Base-by-base conservation (phyloP, 2,113 vertebrate species). In the Peromyscus polionotus region DNA sequence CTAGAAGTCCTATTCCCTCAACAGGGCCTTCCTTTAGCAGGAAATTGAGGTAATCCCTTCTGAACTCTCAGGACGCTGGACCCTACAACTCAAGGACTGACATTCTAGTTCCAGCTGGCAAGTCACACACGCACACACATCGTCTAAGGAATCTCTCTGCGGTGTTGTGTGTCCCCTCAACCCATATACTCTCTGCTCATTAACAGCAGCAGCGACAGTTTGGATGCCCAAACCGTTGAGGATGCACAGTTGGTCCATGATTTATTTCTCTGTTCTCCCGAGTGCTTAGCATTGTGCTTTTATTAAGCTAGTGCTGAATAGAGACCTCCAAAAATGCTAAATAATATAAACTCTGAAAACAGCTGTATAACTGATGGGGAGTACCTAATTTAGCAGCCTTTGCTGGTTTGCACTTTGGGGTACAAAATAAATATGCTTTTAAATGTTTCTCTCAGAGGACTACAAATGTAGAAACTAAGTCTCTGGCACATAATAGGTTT, bases 291-390 rank as follows among this genome's bases (percentile, higher is more conserved):
- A 12, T 3, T 80, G 67, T 61, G 65, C 42, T 92, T 95, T 51
- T 79, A 85, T 70, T 76, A 28, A 51, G 70, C 48, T 76, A 48
- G 59, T 39, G 54, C 72, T 96, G 59, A 80, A 79, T 39, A 94
- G 57, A 87, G 31, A 92, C 88, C 75, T 83, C 33, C 28, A 17
- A 51, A 95, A 94, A 83, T 45, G 51, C 91, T 91, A 86, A 96
- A 77, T 83, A 73, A 97, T 87, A 79, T 54, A 93, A 95, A 95
- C 86, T 65, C 65, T 91, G 91, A 88, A 88, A 94, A 72, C 8
- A 45, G 33, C 63, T 61, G 4, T 79, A 19, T 31, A 42, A 63
- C n/a, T 26, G 45, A 87, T 42, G 80, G 16, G 54, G 61, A 28
- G 0, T 68, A 19, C 48, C 73, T 70, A 75, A 90, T 77, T 93